These are phyloP conservation scores for Diplolepis rosae DNA, from an alignment of 2,888 invertebrate genomes.

Conservation along the genomic window DNA sequence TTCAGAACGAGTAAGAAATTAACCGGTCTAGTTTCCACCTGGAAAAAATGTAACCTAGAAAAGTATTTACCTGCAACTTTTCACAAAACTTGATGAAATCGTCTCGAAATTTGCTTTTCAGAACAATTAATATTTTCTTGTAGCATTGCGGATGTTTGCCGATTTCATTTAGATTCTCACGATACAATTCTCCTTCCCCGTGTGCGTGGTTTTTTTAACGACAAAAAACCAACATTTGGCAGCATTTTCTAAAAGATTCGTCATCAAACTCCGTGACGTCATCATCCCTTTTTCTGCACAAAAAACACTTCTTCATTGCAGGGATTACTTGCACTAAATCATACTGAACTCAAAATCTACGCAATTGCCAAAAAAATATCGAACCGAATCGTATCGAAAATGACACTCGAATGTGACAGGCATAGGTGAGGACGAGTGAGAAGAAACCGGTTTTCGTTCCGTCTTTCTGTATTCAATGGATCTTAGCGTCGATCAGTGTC, in stretches of 20 bases:
- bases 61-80: too few species aligned
- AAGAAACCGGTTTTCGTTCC: too few species aligned
- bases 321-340: too few species aligned
- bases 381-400: too few species aligned
- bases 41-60: not conserved
- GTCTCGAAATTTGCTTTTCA: not conserved
- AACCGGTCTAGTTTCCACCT: not conserved
- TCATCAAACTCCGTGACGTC: not conserved
- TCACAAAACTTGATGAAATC: not conserved
- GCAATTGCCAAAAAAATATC: too few species aligned
- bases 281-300: conserved; percentile 9
- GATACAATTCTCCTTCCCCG: not conserved
- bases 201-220: not conserved
- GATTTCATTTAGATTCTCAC: not conserved
- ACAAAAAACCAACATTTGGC: not conserved
- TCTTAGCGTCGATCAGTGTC: too few species aligned
- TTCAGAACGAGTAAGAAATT: conserved; percentile 9
- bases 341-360: too few species aligned
- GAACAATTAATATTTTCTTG: not conserved
- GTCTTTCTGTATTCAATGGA: too few species aligned
- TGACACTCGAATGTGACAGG: too few species aligned
- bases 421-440: too few species aligned
- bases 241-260: not conserved
- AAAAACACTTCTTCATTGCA: not conserved
- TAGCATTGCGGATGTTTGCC: conserved; percentile 9